Base-by-base conservation (phyloP, 1,140 invertebrate genomes). In the Lasioglossum baleicum region DNA sequence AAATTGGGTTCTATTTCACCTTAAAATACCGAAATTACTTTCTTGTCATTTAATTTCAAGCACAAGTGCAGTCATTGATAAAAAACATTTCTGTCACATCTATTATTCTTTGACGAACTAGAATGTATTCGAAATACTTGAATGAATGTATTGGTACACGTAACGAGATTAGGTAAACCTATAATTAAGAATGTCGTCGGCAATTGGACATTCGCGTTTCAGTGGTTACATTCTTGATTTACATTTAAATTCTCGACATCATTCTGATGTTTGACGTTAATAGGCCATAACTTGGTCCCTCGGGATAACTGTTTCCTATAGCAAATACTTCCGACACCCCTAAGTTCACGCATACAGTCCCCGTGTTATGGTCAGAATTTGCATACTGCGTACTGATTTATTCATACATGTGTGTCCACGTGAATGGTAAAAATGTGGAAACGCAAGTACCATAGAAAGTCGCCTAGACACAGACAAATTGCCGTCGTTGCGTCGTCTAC, bases 371-470 rank as follows among this genome's bases (percentile, higher is more conserved):
- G 56, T 7, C 20, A n/a, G 7, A 20, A n/a, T 58, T n/a, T 58
- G 56, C 56, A 58, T 58, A 20, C n/a, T 48, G n/a, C 56, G 56
- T n/a, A n/a, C 56, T 58, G 56, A 58, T 58, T 58, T 58, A 58
- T 58, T 58, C 56, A 58, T 58, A n/a, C 7, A 58, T 7, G 56
- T 58, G 20, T 58, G 8, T 20, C 17, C 6, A 58, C 20, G 56
- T 58, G 56, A 58, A 58, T 58, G 56, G 8, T 58, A 58, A 58
- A 58, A 58, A 58, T 20, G 56, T n/a, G 56, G 56, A 58, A 58
- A 58, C 17, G 20, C 17, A 58, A 58, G 56, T 58, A 58, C 6
- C 56, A 58, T 58, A 58, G 56, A 58, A 58, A 58, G 56, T n/a
- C 7, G 56, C 56, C 17, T 58, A 8, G 56, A 58, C 56, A n/a